Percentiles rank a stretch among this genome's conserved stretches.
Evolutionary conservation across 30 jellyfish, hydroid and myxozoan genomes (phyloP).

Genomic region (Mastigias papua): DNA sequence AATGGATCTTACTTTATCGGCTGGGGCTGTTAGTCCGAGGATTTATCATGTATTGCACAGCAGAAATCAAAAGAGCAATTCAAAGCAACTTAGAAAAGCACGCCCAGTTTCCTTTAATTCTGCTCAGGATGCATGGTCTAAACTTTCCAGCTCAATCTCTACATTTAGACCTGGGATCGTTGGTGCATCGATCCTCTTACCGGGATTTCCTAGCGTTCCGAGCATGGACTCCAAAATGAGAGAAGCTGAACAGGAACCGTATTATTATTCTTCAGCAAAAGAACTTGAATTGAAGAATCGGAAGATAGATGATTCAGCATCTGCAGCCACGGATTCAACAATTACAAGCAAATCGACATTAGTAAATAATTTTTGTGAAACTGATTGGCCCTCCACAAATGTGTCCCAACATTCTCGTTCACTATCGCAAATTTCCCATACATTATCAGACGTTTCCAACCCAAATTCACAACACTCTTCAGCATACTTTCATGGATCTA

Average conservation of each 20-base stretch:
- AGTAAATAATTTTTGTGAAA: neutral
- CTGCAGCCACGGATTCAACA: neutral
- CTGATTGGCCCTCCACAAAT: neutral
- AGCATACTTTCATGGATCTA: neutral
- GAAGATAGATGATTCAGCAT: neutral
- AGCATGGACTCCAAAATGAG: neutral
- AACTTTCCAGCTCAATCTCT: slow-evolving; percentile 40
- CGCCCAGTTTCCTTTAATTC: slow-evolving; percentile 48
- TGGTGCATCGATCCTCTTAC: slow-evolving; percentile 56
- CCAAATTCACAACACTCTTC: neutral
- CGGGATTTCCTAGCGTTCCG: slow-evolving; percentile 34
- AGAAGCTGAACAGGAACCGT: slow-evolving; percentile 18
- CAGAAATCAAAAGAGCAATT: neutral
- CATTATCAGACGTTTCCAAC: neutral
- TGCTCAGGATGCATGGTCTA: slow-evolving; percentile 28
- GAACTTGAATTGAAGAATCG: slow-evolving; percentile 1
- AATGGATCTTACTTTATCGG: slow-evolving; percentile 77
- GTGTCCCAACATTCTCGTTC: slow-evolving; percentile 1
- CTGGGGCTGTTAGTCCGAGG: slow-evolving; percentile 90
- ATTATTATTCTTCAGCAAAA: slow-evolving; percentile 6
- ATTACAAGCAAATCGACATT: neutral
- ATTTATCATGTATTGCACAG: slow-evolving; percentile 60
- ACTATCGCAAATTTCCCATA: neutral
- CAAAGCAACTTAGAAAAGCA: neutral
- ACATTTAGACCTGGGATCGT: slow-evolving; percentile 55